Conservation (phyloP, 2,113 vertebrate species). For the Neomonachus schauinslandi region DNA sequence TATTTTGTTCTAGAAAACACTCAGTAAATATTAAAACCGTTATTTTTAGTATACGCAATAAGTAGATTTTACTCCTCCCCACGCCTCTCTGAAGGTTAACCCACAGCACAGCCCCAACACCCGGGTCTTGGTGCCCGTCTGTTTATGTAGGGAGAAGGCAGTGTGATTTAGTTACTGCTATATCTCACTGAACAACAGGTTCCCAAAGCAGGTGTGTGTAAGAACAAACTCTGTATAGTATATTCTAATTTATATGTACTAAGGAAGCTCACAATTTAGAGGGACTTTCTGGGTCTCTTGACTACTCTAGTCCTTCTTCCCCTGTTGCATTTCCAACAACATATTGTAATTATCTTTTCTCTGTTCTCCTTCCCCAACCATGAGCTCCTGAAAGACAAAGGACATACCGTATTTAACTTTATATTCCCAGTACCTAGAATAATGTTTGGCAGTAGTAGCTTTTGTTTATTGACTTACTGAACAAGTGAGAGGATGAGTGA, state of each 20-base stretch:
- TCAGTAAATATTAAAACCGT: not conserved
- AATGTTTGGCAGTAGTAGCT: not conserved
- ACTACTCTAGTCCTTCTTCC: not conserved
- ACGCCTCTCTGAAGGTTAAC: not conserved
- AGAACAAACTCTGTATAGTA: not conserved
- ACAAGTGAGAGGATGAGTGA: not conserved
- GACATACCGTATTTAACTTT: not conserved
- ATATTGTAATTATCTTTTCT: not conserved
- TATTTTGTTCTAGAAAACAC: not conserved
- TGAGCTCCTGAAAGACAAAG: not conserved
- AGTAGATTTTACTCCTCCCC: not conserved
- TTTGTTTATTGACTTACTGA: not conserved
- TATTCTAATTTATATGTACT: not conserved
- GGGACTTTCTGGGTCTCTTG: not conserved
- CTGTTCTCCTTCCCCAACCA: not conserved
- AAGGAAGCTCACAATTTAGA: not conserved
- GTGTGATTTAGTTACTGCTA: not conserved
- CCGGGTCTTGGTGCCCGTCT: not conserved
- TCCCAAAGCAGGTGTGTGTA: not conserved
- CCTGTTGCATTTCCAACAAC: not conserved
- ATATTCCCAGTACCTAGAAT: not conserved
- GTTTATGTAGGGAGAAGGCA: not conserved
- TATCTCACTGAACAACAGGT: not conserved
- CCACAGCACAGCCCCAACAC: not conserved
- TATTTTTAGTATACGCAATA: not conserved